Conservation (phyloP, 2,797 vertebrate species). For the Loris lydekkerianus region DNA sequence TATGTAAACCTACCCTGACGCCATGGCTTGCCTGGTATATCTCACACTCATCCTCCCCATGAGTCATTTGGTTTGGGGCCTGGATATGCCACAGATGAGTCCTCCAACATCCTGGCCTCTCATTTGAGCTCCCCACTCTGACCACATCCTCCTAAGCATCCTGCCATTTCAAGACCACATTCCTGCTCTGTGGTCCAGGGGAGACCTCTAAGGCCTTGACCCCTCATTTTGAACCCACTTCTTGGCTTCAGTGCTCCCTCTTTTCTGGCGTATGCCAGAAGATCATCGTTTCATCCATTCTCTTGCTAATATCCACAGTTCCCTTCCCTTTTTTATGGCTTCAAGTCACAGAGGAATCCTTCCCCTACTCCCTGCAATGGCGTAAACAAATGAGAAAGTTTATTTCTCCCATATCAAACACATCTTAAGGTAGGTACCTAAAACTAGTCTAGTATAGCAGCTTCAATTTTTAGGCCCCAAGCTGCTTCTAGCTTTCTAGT, state of each 20-base stretch:
- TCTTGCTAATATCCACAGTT: neutral
- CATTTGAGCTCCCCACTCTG: neutral
- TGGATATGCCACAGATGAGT: neutral
- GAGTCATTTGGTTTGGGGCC: neutral
- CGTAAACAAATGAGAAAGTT: neutral
- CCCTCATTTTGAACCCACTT: conserved; percentile 2
- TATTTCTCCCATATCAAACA: neutral
- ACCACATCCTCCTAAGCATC: neutral
- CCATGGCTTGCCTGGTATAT: neutral
- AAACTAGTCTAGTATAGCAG: no score
- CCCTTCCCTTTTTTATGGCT: neutral
- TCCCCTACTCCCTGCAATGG: neutral
- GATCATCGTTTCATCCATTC: neutral
- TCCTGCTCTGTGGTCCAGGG: neutral
- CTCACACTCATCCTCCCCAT: neutral
- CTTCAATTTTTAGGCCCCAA: neutral
- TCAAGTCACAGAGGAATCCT: neutral
- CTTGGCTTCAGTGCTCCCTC: neutral
- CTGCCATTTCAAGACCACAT: neutral
- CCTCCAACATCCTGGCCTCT: neutral
- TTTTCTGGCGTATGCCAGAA: neutral
- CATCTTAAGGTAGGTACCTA: neutral
- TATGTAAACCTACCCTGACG: neutral
- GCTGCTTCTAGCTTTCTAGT: neutral
- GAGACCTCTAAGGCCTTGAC: neutral